Base-by-base conservation (phyloP, 2,888 invertebrate species). In the Pachymerium ferrugineum region DNA sequence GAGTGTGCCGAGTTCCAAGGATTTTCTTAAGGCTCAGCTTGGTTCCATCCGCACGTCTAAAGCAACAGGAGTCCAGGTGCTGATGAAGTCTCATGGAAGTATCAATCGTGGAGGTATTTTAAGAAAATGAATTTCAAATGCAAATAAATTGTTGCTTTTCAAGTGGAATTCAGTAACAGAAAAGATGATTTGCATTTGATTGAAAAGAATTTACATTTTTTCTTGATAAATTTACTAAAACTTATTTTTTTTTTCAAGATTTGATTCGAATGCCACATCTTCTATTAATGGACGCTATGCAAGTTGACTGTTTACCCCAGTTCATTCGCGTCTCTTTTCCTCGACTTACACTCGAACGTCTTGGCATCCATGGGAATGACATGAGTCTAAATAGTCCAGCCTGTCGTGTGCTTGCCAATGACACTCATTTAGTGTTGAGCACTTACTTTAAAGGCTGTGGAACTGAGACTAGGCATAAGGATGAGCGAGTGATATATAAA, bases 361-460 rank as follows among this genome's bases (percentile, higher is more conserved):
- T 79, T 8, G 72, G 77, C 71, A 38, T 82, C 6, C 72, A 31
- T 12, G 67, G 80, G 73, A 74, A 76, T 4, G 75, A 75, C 31
- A 74, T 79, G 38, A 75, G 76, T 19, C 74, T 79, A 14, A 77
- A 73, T 33, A 78, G 78, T 75, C 73, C 76, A 8, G 67, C 70
- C 14, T 79, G 79, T 62, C 29, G 54, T 10, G 80, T 81, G 6
- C 73, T 74, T n/a, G 76, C 78, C 30, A 82, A 82, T 76, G 74
- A 74, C 12, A 81, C 81, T 10, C 82, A 82, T 74, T 79, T 79
- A 54, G 78, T 80, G 73, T 78, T 82, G 8, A 76, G 77, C 62
- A 79, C 81, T 5, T 75, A 76, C 3, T 78, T 79, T 19, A 76
- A 79, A 3, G 77, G 77, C 1, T 83, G 83, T 78, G 79, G 80